Conservation (phyloP, 2,888 invertebrate species). For the Tipula helvola region DNA sequence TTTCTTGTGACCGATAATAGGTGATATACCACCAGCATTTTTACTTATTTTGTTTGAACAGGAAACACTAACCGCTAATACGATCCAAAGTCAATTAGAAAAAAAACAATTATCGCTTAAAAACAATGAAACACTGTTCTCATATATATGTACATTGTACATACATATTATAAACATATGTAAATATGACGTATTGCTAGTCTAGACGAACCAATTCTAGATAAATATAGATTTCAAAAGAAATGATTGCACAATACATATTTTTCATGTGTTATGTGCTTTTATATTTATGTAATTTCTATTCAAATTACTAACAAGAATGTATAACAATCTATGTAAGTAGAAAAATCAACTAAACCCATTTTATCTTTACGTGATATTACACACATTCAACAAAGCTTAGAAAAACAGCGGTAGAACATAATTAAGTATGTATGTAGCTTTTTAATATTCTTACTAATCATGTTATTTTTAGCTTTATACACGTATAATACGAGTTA, state of each 20-base stretch:
- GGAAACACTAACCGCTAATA: neutral
- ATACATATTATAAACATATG: neutral
- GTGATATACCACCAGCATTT: neutral
- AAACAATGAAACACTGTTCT: neutral
- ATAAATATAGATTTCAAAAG: neutral
- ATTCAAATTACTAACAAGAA: neutral
- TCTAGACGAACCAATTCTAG: neutral
- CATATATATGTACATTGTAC: neutral
- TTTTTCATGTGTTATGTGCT: neutral
- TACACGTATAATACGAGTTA: neutral
- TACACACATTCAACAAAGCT: too few relatives aligned
- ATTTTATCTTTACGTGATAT: too few relatives aligned
- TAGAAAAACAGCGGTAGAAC: neutral
- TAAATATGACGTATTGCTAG: neutral
- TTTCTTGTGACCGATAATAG: neutral
- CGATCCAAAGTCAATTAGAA: neutral
- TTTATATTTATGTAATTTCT: neutral
- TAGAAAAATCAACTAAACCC: too few relatives aligned
- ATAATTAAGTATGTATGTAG: neutral
- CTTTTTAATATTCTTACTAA: neutral
- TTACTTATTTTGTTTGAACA: neutral
- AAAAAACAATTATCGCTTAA: neutral
- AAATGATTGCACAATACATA: neutral
- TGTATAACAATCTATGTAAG: neutral
- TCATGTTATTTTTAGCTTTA: neutral